Percentiles rank a stretch among this genome's conserved stretches.
phyloP scores from a whole-genome alignment of 2,888 invertebrate genomes.

The Lathronympha strigana region DNA sequence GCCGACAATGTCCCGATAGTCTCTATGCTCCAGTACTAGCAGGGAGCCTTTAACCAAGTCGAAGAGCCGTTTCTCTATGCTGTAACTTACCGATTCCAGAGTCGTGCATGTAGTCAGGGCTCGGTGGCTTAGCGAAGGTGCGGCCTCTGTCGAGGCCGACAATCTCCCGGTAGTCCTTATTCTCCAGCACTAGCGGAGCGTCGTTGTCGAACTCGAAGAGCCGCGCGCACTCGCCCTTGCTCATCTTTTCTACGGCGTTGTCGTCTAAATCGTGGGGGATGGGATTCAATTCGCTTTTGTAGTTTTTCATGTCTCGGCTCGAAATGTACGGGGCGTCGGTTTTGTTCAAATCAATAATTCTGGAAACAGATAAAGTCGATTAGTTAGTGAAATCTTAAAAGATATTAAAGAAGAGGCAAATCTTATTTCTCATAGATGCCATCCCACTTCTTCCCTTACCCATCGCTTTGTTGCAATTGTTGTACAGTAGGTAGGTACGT shows the following conservation, averaged over 20 bases:
- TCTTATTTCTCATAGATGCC: too few relatives aligned
- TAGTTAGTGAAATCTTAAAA: neutral
- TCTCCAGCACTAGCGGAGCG: constrained; percentile 79
- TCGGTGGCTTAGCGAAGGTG: constrained; percentile 77
- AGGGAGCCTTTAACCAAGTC: too few relatives aligned
- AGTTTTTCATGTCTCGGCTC: constrained; percentile 70
- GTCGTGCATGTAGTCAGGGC: constrained; percentile 82
- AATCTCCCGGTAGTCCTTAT: constrained; percentile 77
- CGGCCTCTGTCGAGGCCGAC: constrained; percentile 81
- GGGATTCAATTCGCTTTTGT: constrained; percentile 67
- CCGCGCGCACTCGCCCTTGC: constrained; percentile 77
- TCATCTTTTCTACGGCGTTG: constrained; percentile 75
- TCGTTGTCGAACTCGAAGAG: constrained; percentile 85
- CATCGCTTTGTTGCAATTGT: too few relatives aligned
- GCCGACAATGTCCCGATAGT: too few relatives aligned
- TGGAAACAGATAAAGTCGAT: constrained; percentile 54
- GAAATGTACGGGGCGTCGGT: constrained; percentile 73
- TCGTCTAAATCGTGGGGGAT: constrained; percentile 65
- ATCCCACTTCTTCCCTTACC: too few relatives aligned
- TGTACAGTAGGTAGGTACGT: too few relatives aligned
- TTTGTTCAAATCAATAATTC: constrained; percentile 82
- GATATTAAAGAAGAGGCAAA: neutral
- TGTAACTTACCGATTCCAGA: constrained; percentile 76
- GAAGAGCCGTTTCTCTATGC: neutral
- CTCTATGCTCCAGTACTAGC: too few relatives aligned